phyloP scores from a whole-genome alignment of 1,140 invertebrate genomes.

The Hesperophylax magnus region DNA sequence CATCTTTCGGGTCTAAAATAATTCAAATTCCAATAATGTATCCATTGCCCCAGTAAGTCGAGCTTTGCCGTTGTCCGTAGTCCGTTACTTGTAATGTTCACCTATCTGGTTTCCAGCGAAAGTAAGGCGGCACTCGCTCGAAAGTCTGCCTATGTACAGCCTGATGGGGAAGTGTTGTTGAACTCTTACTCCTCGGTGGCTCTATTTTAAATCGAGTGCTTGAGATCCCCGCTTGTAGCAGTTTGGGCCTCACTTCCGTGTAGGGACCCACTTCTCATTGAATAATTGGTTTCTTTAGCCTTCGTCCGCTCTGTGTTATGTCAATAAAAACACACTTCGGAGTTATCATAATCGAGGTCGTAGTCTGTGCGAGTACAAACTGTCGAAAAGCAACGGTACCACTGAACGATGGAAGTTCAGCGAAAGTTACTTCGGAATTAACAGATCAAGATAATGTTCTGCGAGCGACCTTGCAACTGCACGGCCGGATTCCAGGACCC shows the following conservation, averaged over 20 bases:
- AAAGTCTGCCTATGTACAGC: not conserved
- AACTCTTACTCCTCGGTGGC: slow-evolving; percentile 12
- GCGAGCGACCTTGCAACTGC: slow-evolving; percentile 4
- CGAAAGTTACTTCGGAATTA: slow-evolving; percentile 10
- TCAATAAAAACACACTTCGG: slow-evolving; percentile 50
- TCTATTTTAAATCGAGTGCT: not conserved
- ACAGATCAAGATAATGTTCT: not conserved
- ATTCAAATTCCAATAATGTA: slow-evolving; percentile 34
- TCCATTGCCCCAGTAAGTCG: slow-evolving; percentile 29
- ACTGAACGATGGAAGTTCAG: slow-evolving; percentile 7
- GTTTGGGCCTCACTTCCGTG: slow-evolving; percentile 15
- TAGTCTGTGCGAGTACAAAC: slow-evolving; percentile 19
- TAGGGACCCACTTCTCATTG: slow-evolving; percentile 24
- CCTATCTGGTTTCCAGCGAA: not conserved
- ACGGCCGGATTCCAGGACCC: not conserved
- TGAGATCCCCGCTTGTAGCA: not conserved
- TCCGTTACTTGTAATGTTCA: slow-evolving; percentile 21
- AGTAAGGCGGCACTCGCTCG: slow-evolving; percentile 3
- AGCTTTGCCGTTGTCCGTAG: slow-evolving; percentile 10
- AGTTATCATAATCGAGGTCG: slow-evolving; percentile 52
- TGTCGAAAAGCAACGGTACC: not conserved
- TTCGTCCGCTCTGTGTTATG: slow-evolving; percentile 37
- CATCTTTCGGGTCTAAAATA: slow-evolving; percentile 12
- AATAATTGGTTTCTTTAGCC: slow-evolving; percentile 25
- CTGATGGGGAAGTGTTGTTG: not conserved